Evolutionary conservation across 2,888 invertebrate genomes (phyloP), one percentile per base, ranked within the genome.

Genomic region (Stenodema calcarata): DNA sequence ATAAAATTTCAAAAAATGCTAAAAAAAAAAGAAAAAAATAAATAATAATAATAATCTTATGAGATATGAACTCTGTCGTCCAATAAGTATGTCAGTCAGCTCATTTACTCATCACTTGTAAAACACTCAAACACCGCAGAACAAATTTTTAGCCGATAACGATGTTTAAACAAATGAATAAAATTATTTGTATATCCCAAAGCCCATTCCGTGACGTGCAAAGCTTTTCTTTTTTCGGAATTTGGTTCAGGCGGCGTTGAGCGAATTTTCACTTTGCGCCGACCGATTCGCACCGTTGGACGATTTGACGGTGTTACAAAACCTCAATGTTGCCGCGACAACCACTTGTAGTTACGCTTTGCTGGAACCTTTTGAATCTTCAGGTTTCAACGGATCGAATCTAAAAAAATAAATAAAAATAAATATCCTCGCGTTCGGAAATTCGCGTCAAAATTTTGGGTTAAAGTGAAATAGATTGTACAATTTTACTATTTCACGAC

Each of bases 61-160:
- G 79, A 85, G 54, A 27, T 85, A 85, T 86, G 78, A 84, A 84
- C 84, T 84, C 84, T 84, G 84, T 84, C 86, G 86, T 86, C 86
- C 86, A 86, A 80, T 54, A 73, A 78, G 86, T 86, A 86, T 78
- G 78, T 79, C 86, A 86, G 78, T 86, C 88, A 86, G 87, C 87
- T 87, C 86, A 87, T 88, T 44, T 84, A 82, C 82, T 81, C 82
- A 81, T 81, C 81, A 87, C 87, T 88, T 86, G 85, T 76, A 79
- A 84, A 83, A 87, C 88, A 88, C 88, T 88, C 88, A 88, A 88
- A 88, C 88, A 88, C 88, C 88, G 87, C 88, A 87, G 69, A 87
- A 88, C 86, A 82, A 86, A 50, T 70, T 70, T 75, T 50, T 87
- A 87, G 86, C 78, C 83, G 81, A 78, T 87, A 86, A 62, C 30